Evolutionary conservation across 1,140 invertebrate species (phyloP).

Genomic region (Vanessa atalanta): DNA sequence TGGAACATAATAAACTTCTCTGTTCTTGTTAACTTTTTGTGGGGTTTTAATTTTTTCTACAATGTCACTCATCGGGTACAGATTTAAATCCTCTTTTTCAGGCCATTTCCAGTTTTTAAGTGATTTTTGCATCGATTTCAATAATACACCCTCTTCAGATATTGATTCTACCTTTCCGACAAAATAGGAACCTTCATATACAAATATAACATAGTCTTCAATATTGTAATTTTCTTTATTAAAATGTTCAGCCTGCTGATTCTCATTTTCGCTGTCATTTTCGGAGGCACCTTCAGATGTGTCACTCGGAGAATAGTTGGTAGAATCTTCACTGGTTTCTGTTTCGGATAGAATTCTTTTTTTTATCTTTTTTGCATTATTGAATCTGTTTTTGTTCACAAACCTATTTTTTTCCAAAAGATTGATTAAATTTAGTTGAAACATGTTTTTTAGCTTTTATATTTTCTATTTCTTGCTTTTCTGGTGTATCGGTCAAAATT

Average conservation of each 20-base stretch:
- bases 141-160: conserved; percentile 34
- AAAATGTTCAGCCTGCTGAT: conserved; percentile 24
- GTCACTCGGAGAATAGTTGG: conserved; percentile 19
- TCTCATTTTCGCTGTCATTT: conserved; percentile 23
- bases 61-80: conserved; percentile 35
- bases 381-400: conserved; percentile 9
- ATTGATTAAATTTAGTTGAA: not conserved
- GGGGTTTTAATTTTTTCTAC: conserved; percentile 37
- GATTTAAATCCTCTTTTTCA: conserved; percentile 40
- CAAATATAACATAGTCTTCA: conserved; percentile 38
- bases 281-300: conserved; percentile 21
- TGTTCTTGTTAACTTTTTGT: conserved; percentile 31
- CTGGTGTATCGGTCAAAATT: conserved; percentile 27
- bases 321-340: not conserved
- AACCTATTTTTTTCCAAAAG: conserved; percentile 2
- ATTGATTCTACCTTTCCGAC: conserved; percentile 35
- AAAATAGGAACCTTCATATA: conserved; percentile 38
- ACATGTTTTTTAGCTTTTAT: conserved; percentile 20
- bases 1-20: conserved; percentile 39
- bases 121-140: conserved; percentile 41
- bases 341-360: conserved; percentile 15
- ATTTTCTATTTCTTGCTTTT: conserved; percentile 23
- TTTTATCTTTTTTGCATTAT: conserved; percentile 16
- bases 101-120: conserved; percentile 43
- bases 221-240: conserved; percentile 32